Evolutionary conservation across 1,140 invertebrate species (phyloP), one percentile per base, ranked within the genome.

Genomic region (Ceratina japonica): DNA sequence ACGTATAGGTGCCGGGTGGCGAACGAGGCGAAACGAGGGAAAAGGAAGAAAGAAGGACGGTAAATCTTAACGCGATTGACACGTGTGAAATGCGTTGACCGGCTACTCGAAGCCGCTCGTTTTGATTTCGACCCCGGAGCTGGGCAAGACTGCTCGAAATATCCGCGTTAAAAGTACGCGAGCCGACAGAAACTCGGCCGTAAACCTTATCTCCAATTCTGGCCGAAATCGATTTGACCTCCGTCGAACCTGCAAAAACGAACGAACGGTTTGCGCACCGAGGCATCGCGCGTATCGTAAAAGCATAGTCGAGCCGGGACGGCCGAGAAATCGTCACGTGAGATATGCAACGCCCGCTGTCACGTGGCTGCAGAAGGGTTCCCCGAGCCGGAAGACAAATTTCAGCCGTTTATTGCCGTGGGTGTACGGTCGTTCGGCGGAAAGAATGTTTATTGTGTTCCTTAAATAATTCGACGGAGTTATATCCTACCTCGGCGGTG

Each of bases 191-290:
- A 49, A 72, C 75, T 27, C 59, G 75, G 8, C 79, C 63, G 73
- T 88, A 88, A 88, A 89, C 79, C 82, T 88, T 88, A 86, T 89
- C 87, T 88, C 82, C 88, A 87, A 90, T 90, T 89, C 86, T 82
- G 63, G 65, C 71, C 85, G 80, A 89, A 90, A 90, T 89, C 86
- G 86, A 90, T 88, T 90, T 90, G 87, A 91, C 87, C 89, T 75
- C 81, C 80, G 75, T 65, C 80, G 82, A 80, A 72, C 75, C 37
- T 62, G 27, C 52, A 72, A 27, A n/a, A n/a, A n/a, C n/a, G 54
- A 15, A 18, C 49, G 18, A 49, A 16, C 49, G 5, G 51, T 66
- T 59, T 59, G 44, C 75, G 44, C 44, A n/a, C 31, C 22, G 7
- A 0, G 12, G 24, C 18, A 15, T 37, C 37, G 37, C 37, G 7